Evolutionary conservation across 1,140 invertebrate genomes (phyloP).

Genomic region (Sitobion miscanthi): DNA sequence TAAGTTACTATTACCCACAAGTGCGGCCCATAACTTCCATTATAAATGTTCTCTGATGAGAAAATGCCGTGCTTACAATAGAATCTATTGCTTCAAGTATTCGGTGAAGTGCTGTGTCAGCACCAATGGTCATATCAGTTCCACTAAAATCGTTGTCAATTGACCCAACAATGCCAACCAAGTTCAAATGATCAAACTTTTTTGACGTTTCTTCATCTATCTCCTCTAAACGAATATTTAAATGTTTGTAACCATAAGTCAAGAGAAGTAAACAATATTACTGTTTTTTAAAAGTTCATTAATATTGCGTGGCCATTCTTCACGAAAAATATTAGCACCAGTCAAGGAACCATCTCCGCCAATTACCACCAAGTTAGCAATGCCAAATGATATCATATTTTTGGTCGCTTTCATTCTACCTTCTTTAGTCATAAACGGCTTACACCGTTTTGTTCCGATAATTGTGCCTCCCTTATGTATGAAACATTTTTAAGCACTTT

Average conservation of each 20-base stretch:
- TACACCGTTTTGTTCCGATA: constrained; percentile 70
- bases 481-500: not conserved
- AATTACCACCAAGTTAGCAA: constrained; percentile 71
- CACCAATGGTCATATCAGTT: constrained; percentile 74
- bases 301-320: constrained; percentile 58
- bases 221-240: not conserved
- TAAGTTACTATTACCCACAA: constrained; percentile 64
- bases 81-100: constrained; percentile 72
- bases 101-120: constrained; percentile 70
- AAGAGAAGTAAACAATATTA: not conserved
- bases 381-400: constrained; percentile 66
- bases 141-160: constrained; percentile 75
- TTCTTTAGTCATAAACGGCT: constrained; percentile 66
- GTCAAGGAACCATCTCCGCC: constrained; percentile 72
- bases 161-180: constrained; percentile 72
- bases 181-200: constrained; percentile 62
- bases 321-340: constrained; percentile 69
- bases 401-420: constrained; percentile 68
- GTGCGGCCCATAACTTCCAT: constrained; percentile 73
- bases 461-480: constrained; percentile 67
- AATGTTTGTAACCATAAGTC: not conserved
- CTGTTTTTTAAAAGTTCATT: not conserved
- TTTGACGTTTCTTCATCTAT: constrained; percentile 14
- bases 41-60: constrained; percentile 72
- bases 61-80: constrained; percentile 69